A percentile compares a stretch with the other conserved stretches of the same genome.
These are phyloP conservation scores for Tiaroga cobitis DNA, from an alignment of 2,797 vertebrate species.

Conservation along the genomic window DNA sequence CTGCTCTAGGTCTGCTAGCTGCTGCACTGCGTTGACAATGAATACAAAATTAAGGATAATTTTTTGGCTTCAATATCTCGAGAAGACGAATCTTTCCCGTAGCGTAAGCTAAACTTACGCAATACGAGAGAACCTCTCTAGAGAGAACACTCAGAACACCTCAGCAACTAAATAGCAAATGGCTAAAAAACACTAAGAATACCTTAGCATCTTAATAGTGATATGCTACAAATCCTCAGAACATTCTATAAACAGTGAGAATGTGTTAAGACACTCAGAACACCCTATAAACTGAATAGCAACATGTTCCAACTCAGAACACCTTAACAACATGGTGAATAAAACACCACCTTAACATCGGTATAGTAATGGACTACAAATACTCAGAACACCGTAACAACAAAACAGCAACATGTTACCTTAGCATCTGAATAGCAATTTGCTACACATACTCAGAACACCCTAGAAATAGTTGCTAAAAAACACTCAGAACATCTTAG, in stretches of 20 bases:
- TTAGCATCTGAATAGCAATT: background rate
- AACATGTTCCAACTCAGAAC: background rate
- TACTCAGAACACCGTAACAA: background rate
- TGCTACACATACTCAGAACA: background rate
- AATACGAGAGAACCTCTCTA: too few relatives aligned
- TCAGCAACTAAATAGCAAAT: background rate
- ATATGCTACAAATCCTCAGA: background rate
- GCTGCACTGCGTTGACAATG: too few relatives aligned
- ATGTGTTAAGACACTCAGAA: background rate
- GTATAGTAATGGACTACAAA: background rate
- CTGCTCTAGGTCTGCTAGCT: too few relatives aligned
- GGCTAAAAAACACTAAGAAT: background rate
- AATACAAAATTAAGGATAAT: too few relatives aligned
- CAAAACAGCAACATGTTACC: background rate
- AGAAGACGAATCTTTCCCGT: too few relatives aligned
- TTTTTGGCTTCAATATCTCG: too few relatives aligned
- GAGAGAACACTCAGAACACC: background rate
- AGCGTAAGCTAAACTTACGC: too few relatives aligned
- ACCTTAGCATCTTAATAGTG: background rate
- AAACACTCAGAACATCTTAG: background rate
- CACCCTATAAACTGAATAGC: background rate
- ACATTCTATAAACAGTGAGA: background rate
- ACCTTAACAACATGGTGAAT: background rate
- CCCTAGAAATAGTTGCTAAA: background rate
- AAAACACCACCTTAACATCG: background rate